These are phyloP conservation scores for Anastrepha ludens DNA, from an alignment of 1,140 invertebrate genomes.

Conservation along the genomic window DNA sequence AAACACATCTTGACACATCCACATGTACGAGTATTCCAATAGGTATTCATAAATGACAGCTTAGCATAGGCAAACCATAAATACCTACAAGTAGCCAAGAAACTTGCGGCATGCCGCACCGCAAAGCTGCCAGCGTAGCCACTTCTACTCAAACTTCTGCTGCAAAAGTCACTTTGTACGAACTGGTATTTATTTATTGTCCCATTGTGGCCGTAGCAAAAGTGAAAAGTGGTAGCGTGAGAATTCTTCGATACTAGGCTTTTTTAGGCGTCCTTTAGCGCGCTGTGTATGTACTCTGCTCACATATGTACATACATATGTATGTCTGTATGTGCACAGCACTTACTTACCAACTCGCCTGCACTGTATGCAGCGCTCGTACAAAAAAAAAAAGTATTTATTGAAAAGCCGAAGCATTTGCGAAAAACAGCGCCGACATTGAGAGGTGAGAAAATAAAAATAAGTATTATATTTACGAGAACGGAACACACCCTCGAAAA, in stretches of 20 bases:
- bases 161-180: slow-evolving; percentile 40
- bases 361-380: not conserved
- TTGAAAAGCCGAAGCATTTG: slow-evolving; percentile 1
- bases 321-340: not conserved
- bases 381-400: not conserved
- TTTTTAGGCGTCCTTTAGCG: not conserved
- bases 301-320: not conserved
- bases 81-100: slow-evolving; percentile 28
- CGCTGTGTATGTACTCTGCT: not conserved
- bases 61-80: slow-evolving; percentile 37
- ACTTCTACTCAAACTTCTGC: not conserved
- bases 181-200: slow-evolving; percentile 52
- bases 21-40: not conserved
- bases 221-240: slow-evolving; percentile 51
- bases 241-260: slow-evolving; percentile 39
- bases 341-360: not conserved
- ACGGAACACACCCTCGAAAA: slow-evolving; percentile 38
- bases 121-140: slow-evolving; percentile 15
- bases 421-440: slow-evolving; percentile 19
- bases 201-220: slow-evolving; percentile 46
- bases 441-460: slow-evolving; percentile 53
- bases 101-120: slow-evolving; percentile 33
- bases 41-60: slow-evolving; percentile 35
- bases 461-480: slow-evolving; percentile 35
- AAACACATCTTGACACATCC: not conserved